Percentiles rank a stretch among this genome's conserved stretches.
Conservation (phyloP, 2,888 invertebrate genomes). For the Metellina segmentata region DNA sequence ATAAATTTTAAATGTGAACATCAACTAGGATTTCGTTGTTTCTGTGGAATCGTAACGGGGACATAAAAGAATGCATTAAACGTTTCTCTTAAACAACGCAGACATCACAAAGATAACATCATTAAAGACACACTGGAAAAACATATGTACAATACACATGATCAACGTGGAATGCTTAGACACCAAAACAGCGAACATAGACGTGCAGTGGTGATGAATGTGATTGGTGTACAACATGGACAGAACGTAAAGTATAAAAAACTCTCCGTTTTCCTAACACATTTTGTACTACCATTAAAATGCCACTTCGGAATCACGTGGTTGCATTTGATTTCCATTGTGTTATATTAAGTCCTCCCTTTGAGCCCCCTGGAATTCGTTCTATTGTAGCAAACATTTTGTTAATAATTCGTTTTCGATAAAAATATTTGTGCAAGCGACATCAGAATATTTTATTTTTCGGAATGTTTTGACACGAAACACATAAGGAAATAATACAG, state of each 20-base stretch:
- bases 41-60: not conserved
- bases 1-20: not conserved
- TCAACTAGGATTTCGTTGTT: not conserved
- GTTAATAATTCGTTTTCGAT: too few species aligned
- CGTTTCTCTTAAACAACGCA: not conserved
- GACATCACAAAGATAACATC: not conserved
- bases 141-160: constrained; percentile 15
- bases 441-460: too few species aligned
- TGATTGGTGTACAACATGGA: not conserved
- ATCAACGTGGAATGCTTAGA: constrained; percentile 9
- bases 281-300: not conserved
- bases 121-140: constrained; percentile 1
- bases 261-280: not conserved
- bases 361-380: too few species aligned
- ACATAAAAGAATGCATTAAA: not conserved
- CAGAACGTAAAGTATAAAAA: not conserved
- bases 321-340: not conserved
- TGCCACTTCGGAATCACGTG: not conserved
- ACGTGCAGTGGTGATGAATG: constrained; percentile 21
- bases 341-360: not conserved
- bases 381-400: too few species aligned
- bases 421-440: too few species aligned
- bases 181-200: constrained; percentile 21
- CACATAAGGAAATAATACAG: too few species aligned
- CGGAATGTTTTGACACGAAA: too few species aligned